These are phyloP conservation scores for Pterostichus niger DNA, from an alignment of 2,888 invertebrate species.

Conservation along the genomic window DNA sequence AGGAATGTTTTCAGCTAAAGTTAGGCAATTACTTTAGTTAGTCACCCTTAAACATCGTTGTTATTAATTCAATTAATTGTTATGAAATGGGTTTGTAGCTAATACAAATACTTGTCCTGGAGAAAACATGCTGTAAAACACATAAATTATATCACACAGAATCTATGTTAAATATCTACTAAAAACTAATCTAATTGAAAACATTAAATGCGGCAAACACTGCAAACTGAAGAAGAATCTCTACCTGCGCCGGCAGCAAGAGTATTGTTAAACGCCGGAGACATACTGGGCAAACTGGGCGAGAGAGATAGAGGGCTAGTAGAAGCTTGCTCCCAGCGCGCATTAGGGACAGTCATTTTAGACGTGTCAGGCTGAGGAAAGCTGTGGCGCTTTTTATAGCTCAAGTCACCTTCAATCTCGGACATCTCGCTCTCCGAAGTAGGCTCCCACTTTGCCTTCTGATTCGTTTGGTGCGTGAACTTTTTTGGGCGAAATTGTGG, in stretches of 20 bases:
- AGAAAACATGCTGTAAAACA: slow-evolving; percentile 7
- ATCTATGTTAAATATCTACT: slow-evolving; percentile 18
- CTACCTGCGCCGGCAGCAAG: slow-evolving; percentile 70
- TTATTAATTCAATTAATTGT: too few species aligned
- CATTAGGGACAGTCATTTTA: slow-evolving; percentile 70
- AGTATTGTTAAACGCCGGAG: slow-evolving; percentile 78
- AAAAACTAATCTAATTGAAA: slow-evolving; percentile 4
- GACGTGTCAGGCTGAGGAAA: slow-evolving; percentile 73
- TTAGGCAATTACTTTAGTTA: too few species aligned
- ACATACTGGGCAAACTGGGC: slow-evolving; percentile 81
- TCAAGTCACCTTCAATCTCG: slow-evolving; percentile 78
- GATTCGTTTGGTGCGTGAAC: slow-evolving; percentile 73
- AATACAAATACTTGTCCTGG: too few species aligned
- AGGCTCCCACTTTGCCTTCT: slow-evolving; percentile 81
- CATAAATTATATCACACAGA: not conserved
- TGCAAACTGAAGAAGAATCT: slow-evolving; percentile 10
- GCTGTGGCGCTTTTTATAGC: slow-evolving; percentile 76
- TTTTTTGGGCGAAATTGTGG: slow-evolving; percentile 76
- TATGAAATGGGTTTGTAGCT: too few species aligned
- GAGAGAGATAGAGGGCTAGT: slow-evolving; percentile 81
- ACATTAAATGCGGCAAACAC: slow-evolving; percentile 8
- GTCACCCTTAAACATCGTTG: too few species aligned
- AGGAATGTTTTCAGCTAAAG: too few species aligned
- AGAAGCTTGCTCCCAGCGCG: slow-evolving; percentile 77
- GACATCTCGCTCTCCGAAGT: slow-evolving; percentile 83